phyloP scores from a whole-genome alignment of 2,797 vertebrate genomes.

The Melanotaenia boesemani region DNA sequence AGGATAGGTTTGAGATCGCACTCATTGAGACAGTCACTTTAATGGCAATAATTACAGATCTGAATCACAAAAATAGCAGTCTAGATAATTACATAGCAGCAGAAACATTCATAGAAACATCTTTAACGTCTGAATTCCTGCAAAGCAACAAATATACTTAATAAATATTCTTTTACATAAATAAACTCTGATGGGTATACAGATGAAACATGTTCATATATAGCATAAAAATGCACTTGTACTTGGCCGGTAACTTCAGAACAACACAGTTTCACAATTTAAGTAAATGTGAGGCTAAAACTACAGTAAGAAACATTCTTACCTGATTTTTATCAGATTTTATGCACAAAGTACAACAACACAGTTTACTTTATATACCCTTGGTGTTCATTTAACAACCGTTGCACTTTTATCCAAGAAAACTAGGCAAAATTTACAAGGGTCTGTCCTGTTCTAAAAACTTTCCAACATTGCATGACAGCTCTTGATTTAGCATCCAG shows the following conservation, averaged over 20 bases:
- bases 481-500: slow-evolving; percentile 25
- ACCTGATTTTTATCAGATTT: slow-evolving; percentile 29
- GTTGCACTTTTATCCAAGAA: slow-evolving; percentile 24
- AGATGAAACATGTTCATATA: slow-evolving; percentile 58
- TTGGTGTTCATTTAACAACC: slow-evolving; percentile 31
- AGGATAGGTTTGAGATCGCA: slow-evolving; percentile 32
- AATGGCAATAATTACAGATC: slow-evolving; percentile 75
- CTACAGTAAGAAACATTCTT: slow-evolving; percentile 52
- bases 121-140: slow-evolving; percentile 55
- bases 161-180: slow-evolving; percentile 77
- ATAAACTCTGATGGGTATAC: slow-evolving; percentile 67
- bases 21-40: slow-evolving; percentile 72
- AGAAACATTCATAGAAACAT: slow-evolving; percentile 78
- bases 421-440: slow-evolving; percentile 33
- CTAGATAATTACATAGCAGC: slow-evolving; percentile 79
- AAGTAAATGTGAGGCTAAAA: slow-evolving; percentile 53
- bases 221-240: slow-evolving; percentile 42
- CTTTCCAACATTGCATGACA: slow-evolving; percentile 1
- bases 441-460: slow-evolving; percentile 14
- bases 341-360: slow-evolving; percentile 59
- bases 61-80: slow-evolving; percentile 77
- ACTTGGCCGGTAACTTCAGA: slow-evolving; percentile 56
- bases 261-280: slow-evolving; percentile 64
- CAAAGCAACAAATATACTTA: slow-evolving; percentile 66
- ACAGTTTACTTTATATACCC: slow-evolving; percentile 31